phyloP scores from a whole-genome alignment of 1,140 invertebrate genomes.

The Penaeus japonicus region DNA sequence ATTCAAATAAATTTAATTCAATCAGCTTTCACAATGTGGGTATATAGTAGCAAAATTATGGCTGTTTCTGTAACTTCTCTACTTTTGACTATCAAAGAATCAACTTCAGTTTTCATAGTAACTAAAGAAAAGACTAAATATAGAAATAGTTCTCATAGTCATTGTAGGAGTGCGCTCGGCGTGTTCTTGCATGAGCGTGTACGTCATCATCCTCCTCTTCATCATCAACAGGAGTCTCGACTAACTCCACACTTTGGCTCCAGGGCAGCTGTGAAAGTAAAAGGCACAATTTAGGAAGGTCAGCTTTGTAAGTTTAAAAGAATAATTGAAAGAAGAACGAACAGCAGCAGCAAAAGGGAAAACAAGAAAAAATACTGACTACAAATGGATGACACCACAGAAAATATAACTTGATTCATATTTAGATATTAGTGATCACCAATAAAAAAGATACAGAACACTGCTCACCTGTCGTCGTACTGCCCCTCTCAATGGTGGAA shows the following conservation, averaged over 20 bases:
- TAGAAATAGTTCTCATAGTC: constrained; percentile 50
- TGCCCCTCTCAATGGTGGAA: constrained; percentile 20
- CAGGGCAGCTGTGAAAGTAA: constrained; percentile 27
- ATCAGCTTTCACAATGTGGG: no score
- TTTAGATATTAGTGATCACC: no score
- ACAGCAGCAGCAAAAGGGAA: background rate
- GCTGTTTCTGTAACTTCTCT: no score
- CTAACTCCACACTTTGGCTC: constrained; percentile 36
- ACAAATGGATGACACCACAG: background rate
- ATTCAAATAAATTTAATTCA: no score
- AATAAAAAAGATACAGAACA: background rate
- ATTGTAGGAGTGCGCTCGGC: constrained; percentile 42
- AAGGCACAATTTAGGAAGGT: no score
- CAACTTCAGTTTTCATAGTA: no score
- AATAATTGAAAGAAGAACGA: no score
- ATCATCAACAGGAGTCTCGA: constrained; percentile 35
- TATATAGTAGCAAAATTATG: no score
- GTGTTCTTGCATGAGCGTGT: background rate
- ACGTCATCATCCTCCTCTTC: background rate
- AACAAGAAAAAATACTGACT: background rate
- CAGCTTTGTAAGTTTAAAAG: no score
- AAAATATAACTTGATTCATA: no score
- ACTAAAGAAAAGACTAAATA: background rate
- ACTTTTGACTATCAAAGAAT: no score
- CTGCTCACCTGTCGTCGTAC: constrained; percentile 34